Evolutionary conservation across 53 echinoderm and acorn worm genomes (phyloP).

Genomic region (Zoroaster sp.): DNA sequence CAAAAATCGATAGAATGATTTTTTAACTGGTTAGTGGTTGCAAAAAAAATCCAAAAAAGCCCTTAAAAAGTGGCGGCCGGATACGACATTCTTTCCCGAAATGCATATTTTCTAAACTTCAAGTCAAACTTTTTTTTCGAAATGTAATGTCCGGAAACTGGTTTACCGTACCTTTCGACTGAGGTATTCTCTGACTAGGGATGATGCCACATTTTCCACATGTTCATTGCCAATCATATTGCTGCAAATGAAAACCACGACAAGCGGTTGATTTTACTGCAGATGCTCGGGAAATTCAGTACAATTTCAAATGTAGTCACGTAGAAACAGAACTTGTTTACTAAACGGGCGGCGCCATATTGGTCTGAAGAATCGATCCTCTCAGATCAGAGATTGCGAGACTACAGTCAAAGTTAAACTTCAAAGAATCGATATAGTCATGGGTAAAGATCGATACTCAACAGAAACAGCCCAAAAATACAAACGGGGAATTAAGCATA

Average conservation of each 20-base stretch:
- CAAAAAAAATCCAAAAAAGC: no score
- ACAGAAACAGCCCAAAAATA: no score
- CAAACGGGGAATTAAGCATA: no score
- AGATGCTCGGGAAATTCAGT: not conserved
- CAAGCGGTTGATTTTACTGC: not conserved
- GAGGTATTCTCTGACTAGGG: conserved; percentile 85
- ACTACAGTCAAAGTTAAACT: no score
- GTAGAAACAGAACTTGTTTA: conserved; percentile 35
- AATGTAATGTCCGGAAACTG: conserved; percentile 4
- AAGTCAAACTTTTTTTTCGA: no score
- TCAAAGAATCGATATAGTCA: no score
- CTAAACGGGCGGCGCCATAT: conserved; percentile 37
- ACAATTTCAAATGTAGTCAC: not conserved
- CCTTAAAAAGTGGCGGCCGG: no score
- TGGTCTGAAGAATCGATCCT: not conserved
- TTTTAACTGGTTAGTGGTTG: no score
- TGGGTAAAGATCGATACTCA: no score
- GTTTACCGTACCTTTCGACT: conserved; percentile 73
- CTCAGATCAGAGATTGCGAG: not conserved
- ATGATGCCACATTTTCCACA: conserved; percentile 78
- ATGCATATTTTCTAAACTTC: no score
- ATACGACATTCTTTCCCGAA: no score
- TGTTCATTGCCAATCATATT: conserved; percentile 26
- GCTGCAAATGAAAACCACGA: not conserved
- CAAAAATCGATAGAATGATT: no score